phyloP scores from a whole-genome alignment of 2,113 vertebrate genomes.

The Grus americana region DNA sequence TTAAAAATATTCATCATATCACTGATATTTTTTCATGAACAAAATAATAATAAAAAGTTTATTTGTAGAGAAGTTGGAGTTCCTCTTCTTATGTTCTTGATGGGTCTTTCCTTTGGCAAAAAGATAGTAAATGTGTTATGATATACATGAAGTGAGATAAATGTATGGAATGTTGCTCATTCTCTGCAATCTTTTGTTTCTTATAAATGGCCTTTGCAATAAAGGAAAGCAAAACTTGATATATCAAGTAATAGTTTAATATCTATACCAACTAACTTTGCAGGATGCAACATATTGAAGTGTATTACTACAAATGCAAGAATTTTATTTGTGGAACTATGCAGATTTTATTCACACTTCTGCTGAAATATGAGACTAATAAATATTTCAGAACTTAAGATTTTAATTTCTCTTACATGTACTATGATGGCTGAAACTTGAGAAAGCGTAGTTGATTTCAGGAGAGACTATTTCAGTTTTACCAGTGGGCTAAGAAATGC shows the following conservation, averaged over 20 bases:
- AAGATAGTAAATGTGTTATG: neutral
- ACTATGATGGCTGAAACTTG: neutral
- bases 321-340: neutral
- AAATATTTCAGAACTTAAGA: neutral
- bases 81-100: neutral
- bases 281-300: neutral
- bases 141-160: neutral
- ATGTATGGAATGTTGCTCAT: neutral
- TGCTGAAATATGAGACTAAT: neutral
- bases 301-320: neutral
- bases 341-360: neutral
- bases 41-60: neutral
- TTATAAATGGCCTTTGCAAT: neutral
- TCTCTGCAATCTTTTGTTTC: neutral
- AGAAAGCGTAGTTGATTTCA: neutral
- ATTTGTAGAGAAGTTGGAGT: neutral
- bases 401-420: neutral
- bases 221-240: neutral
- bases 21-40: neutral
- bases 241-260: neutral
- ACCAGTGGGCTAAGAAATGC: neutral
- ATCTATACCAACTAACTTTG: neutral
- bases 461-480: neutral
- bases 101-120: neutral
- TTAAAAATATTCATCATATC: neutral